Base-by-base conservation (phyloP, 53 echinoderm and acorn worm species). In the Antedon mediterranea region DNA sequence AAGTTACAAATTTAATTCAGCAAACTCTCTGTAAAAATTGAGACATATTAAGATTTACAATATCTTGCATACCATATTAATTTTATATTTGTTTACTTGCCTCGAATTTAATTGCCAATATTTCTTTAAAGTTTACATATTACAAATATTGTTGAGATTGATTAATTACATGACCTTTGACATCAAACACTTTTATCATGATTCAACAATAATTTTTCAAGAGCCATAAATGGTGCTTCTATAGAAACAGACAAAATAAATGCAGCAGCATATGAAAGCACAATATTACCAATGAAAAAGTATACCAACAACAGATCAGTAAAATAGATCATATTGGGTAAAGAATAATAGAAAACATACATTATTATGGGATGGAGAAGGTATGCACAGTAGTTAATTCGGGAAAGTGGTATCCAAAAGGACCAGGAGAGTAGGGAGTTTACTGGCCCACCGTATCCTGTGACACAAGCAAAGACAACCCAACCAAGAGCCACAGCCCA, bases 151-250 rank as follows among this genome's bases (percentile, higher is more conserved):
- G n/a, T n/a, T n/a, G n/a, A n/a, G n/a, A n/a, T n/a, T n/a, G n/a
- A n/a, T n/a, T n/a, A n/a, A n/a, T n/a, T n/a, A n/a, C n/a, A n/a
- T n/a, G n/a, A n/a, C n/a, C n/a, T n/a, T n/a, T n/a, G n/a, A n/a
- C n/a, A n/a, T n/a, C n/a, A n/a, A n/a, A n/a, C n/a, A n/a, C n/a
- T n/a, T n/a, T 18, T 57, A 2, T 26, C 57, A 18, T 57, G 57
- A 3, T 57, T 57, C 20, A 57, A 18, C 9, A 57, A 6, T 11
- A 57, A 26, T 77, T 89, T 89, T 74, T 91, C 92, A 28, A 92
- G 75, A 13, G 84, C 89, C 34, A 92, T 72, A 30, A 80, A 71
- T 30, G 92, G 92, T 3, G 79, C 84, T 77, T 92, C 92, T 9
- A 89, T 43, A 4, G 84, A 80, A 14, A 92, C 77, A 29, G 92